Percentiles rank a stretch among this genome's conserved stretches.
phyloP scores from a whole-genome alignment of 2,113 vertebrate genomes.

The Rhabdomys dilectus region DNA sequence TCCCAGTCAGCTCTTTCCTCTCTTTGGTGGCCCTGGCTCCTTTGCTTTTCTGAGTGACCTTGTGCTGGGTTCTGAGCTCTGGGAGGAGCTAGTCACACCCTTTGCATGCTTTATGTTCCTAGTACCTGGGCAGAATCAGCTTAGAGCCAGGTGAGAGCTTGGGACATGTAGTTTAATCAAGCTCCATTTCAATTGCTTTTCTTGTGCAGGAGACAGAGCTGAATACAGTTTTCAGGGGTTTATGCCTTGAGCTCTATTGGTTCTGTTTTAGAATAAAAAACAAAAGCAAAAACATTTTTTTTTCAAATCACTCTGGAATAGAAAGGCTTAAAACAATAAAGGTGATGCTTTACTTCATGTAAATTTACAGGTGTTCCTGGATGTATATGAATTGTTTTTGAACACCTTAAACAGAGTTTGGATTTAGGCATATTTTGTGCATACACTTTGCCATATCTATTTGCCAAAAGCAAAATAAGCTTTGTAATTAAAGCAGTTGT shows the following conservation, averaged over 20 bases:
- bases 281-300: too few species aligned
- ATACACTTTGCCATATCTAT: not conserved
- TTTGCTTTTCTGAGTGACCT: not conserved
- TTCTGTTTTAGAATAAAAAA: constrained; percentile 32
- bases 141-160: not conserved
- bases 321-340: constrained; percentile 67
- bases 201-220: not conserved
- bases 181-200: not conserved
- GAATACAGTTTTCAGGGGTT: not conserved
- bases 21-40: not conserved
- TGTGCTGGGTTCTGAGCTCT: not conserved
- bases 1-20: not conserved
- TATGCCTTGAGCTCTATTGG: constrained; percentile 5
- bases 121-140: not conserved
- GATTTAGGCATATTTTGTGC: constrained; percentile 39
- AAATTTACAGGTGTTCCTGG: constrained; percentile 60
- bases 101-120: not conserved
- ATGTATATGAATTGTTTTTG: not conserved
- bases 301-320: constrained; percentile 9
- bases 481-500: constrained; percentile 48
- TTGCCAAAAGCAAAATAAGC: constrained; percentile 52
- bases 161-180: constrained; percentile 43
- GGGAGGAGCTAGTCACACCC: not conserved
- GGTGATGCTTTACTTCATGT: constrained; percentile 60
- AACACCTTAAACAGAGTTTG: constrained; percentile 53